phyloP scores from a whole-genome alignment of 2,113 vertebrate genomes.

The Amblyopsis rosae region DNA sequence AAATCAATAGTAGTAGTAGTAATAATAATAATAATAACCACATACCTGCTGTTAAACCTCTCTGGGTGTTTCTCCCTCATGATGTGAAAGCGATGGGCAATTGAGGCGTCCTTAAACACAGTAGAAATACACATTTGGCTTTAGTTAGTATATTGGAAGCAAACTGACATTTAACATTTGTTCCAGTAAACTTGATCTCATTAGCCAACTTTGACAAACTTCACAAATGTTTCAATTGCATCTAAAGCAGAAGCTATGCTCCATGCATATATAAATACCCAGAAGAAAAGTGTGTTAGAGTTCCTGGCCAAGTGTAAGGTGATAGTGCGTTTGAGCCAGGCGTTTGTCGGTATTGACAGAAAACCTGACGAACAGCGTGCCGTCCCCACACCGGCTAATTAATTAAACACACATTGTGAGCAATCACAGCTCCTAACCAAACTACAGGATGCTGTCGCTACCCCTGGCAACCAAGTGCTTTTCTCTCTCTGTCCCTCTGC shows the following conservation, averaged over 20 bases:
- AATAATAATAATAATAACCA: not conserved
- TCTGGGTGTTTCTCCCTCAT: conserved; percentile 97
- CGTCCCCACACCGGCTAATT: conserved; percentile 68
- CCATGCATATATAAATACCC: conserved; percentile 29
- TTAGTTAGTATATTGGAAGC: not conserved
- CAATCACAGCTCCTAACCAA: conserved; percentile 64
- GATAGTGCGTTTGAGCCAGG: conserved; percentile 34
- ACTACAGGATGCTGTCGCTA: conserved; percentile 66
- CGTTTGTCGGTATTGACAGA: conserved; percentile 63
- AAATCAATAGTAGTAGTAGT: no score
- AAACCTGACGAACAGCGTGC: conserved; percentile 55
- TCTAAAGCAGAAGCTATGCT: conserved; percentile 1
- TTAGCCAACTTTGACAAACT: conserved; percentile 1
- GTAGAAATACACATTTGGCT: not conserved
- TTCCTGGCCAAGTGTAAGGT: conserved; percentile 38
- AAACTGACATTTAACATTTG: not conserved
- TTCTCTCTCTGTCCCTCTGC: conserved; percentile 16
- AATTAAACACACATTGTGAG: conserved; percentile 69
- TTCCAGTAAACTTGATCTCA: not conserved
- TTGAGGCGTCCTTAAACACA: conserved; percentile 86
- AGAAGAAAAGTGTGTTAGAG: conserved; percentile 29
- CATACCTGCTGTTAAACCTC: conserved; percentile 94
- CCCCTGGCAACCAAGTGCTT: conserved; percentile 68
- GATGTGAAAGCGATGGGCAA: conserved; percentile 93
- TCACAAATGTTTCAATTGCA: conserved; percentile 1